Evolutionary conservation across 2,797 vertebrate genomes (phyloP), one percentile per base, ranked within the genome.

Genomic region (Hozukius guyotensis): DNA sequence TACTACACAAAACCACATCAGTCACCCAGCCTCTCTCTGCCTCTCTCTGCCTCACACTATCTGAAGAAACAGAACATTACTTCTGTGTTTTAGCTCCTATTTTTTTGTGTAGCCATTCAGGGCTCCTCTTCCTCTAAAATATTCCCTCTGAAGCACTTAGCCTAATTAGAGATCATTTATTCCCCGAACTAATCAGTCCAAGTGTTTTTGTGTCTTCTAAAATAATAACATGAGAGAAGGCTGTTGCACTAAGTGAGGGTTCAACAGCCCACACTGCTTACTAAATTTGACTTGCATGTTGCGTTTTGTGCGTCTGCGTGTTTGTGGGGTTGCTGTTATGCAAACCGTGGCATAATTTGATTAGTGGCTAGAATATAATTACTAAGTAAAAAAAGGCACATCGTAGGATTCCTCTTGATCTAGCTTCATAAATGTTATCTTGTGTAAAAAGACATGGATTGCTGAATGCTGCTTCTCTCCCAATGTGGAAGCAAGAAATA

Each of bases 161-260:
- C 86, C 91, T 95, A 93, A 95, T 95, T 95, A 95, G 83, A 86
- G 86, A 94, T 94, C 90, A 93, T 96, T 94, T 95, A 95, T 93
- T 94, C 91, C 89, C 85, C 82, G 82, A 93, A 94, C 93, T 94
- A 96, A 95, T 96, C 94, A 96, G 90, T 89, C 80, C 91, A 91
- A 96, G 93, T 95, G 94, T 95, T 94, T 91, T 89, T 90, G 88
- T 91, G 83, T 94, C 90, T 86, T 91, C 88, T 88, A 80, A 92
- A 94, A 93, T 93, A 93, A 94, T 90, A 94, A 94, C 88, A 92
- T 64, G 86, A 90, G 88, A 84, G 81, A 75, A 72, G 36, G 73
- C 67, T 84, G 85, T 80, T 85, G 84, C 8, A 10, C 77, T 89
- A 87, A 91, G 87, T 88, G 83, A 90, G 77, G 82, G 87, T 91